A percentile compares a stretch with the other conserved stretches of the same genome.
Evolutionary conservation across 1,140 invertebrate species (phyloP).

Genomic region (Aphaenogaster ashmeadi): DNA sequence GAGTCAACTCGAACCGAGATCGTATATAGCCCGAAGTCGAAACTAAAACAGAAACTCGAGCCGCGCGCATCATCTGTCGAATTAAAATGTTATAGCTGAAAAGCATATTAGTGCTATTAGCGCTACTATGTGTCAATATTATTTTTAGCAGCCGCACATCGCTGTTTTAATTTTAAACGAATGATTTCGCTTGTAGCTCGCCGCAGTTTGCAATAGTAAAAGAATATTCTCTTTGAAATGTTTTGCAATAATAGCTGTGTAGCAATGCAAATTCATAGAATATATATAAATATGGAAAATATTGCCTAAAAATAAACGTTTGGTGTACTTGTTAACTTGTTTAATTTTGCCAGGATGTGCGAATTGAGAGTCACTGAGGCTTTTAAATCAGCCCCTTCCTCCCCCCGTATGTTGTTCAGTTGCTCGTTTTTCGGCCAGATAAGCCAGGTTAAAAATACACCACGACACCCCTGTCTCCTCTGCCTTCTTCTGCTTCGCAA

Average conservation of each 20-base stretch:
- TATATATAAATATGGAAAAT: background rate
- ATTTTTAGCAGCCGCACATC: slow-evolving; percentile 38
- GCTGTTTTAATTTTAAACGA: slow-evolving; percentile 12
- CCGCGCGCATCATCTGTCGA: slow-evolving; percentile 25
- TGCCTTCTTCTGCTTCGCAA: slow-evolving; percentile 19
- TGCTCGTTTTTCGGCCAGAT: slow-evolving; percentile 64
- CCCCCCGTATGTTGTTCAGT: slow-evolving; percentile 58
- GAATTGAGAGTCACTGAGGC: slow-evolving; percentile 66
- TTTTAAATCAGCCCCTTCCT: slow-evolving; percentile 66
- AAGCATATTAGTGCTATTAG: slow-evolving; percentile 52
- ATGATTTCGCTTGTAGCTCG: background rate
- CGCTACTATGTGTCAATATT: slow-evolving; percentile 44
- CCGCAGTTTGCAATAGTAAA: background rate
- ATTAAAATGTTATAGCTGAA: slow-evolving; percentile 52
- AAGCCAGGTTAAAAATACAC: slow-evolving; percentile 72
- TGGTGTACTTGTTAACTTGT: background rate
- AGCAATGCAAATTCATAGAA: background rate
- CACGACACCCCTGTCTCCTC: slow-evolving; percentile 33
- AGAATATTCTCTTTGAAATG: background rate
- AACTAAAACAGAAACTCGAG: slow-evolving; percentile 47
- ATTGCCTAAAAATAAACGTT: background rate
- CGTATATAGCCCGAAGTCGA: slow-evolving; percentile 17
- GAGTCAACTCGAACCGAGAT: slow-evolving; percentile 1
- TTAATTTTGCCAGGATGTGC: background rate
- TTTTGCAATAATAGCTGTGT: background rate